Percentiles rank a stretch among this genome's conserved stretches.
phyloP scores from a whole-genome alignment of 2,797 vertebrate genomes.

The Sebastes goodei region DNA sequence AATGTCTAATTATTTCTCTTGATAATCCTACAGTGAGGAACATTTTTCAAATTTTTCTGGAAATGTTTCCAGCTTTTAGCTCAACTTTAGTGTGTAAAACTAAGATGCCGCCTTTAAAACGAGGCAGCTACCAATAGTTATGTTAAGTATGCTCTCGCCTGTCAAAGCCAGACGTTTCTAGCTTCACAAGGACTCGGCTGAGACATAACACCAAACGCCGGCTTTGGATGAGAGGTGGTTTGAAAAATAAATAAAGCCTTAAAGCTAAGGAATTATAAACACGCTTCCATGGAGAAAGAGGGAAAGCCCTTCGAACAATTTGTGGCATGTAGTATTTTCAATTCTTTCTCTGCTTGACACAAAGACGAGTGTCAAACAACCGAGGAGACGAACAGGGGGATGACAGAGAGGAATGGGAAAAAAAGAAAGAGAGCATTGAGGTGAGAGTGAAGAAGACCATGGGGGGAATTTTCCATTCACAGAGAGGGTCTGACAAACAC shows the following conservation, averaged over 20 bases:
- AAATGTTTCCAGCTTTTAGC: constrained; percentile 38
- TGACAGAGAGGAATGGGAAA: constrained; percentile 70
- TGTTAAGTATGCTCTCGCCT: constrained; percentile 54
- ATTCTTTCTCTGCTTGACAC: constrained; percentile 83
- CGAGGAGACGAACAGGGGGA: constrained; percentile 54
- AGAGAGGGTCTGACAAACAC: constrained; percentile 28
- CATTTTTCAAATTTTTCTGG: constrained; percentile 36
- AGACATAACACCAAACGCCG: constrained; percentile 76
- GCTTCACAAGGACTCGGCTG: constrained; percentile 52
- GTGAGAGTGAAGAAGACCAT: constrained; percentile 76
- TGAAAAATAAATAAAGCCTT: constrained; percentile 80
- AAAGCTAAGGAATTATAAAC: constrained; percentile 80
- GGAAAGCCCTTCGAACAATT: constrained; percentile 68
- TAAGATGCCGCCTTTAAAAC: constrained; percentile 20
- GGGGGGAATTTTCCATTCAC: constrained; percentile 88
- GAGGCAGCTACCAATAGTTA: constrained; percentile 36
- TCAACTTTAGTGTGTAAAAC: not conserved
- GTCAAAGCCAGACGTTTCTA: constrained; percentile 59
- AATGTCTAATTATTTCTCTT: constrained; percentile 41
- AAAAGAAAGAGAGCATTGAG: constrained; percentile 63
- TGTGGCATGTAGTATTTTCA: constrained; percentile 82
- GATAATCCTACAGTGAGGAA: not conserved
- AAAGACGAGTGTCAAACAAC: constrained; percentile 92
- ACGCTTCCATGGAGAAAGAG: constrained; percentile 59
- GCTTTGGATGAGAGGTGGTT: constrained; percentile 65